phyloP scores from a whole-genome alignment of 64 coral and sea anemone genomes.

The Platygyra sinensis region DNA sequence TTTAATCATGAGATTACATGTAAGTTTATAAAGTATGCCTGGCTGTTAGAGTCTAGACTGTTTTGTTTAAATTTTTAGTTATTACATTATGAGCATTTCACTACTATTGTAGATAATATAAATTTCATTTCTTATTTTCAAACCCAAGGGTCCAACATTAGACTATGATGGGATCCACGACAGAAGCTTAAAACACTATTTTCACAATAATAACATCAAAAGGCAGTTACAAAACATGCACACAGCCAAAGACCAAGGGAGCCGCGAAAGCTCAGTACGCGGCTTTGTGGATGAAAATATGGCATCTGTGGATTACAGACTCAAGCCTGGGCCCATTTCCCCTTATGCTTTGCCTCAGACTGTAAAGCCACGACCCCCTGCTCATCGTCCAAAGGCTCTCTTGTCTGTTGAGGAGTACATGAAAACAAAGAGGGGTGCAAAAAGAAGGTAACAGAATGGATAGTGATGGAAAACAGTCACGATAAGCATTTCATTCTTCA shows the following conservation, averaged over 20 bases:
- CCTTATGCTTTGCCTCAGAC: slow-evolving; percentile 81
- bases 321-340: slow-evolving; percentile 78
- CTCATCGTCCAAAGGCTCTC: slow-evolving; percentile 79
- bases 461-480: neutral
- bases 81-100: no score
- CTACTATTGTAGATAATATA: neutral
- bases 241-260: slow-evolving; percentile 27
- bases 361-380: slow-evolving; percentile 51
- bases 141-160: slow-evolving; percentile 82
- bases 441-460: slow-evolving; percentile 43
- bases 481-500: no score
- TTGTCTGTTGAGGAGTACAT: slow-evolving; percentile 92
- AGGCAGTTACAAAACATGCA: slow-evolving; percentile 84
- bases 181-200: slow-evolving; percentile 97
- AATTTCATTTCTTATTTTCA: neutral
- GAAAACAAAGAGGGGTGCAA: slow-evolving; percentile 88
- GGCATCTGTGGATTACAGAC: slow-evolving; percentile 81
- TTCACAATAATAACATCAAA: slow-evolving; percentile 58
- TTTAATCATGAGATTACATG: no score
- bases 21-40: no score
- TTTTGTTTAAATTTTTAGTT: no score
- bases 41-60: no score
- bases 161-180: slow-evolving; percentile 97
- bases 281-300: slow-evolving; percentile 81
- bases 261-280: slow-evolving; percentile 69